A percentile compares a stretch with the other conserved stretches of the same genome.
Conservation (phyloP, 2,113 vertebrate species). For the Tor tambroides region DNA sequence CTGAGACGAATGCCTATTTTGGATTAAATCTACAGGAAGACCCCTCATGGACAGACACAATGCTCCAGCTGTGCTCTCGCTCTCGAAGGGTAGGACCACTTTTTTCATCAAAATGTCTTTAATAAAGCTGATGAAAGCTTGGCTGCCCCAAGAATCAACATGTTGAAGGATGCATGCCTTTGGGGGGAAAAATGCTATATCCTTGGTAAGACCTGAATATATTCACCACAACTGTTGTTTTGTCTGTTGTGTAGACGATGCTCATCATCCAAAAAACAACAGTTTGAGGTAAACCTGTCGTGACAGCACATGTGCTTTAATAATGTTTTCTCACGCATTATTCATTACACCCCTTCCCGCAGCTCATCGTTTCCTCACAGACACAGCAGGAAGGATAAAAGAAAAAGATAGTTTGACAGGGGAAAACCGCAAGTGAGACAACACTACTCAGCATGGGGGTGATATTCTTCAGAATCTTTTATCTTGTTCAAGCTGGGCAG, state of each 20-base stretch:
- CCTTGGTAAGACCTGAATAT: slow-evolving; percentile 4
- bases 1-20: slow-evolving; percentile 34
- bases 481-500: not conserved
- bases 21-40: slow-evolving; percentile 53
- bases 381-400: slow-evolving; percentile 10
- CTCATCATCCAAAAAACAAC: slow-evolving; percentile 6
- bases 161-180: slow-evolving; percentile 49
- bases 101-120: slow-evolving; percentile 49
- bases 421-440: slow-evolving; percentile 15
- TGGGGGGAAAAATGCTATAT: not conserved
- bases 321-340: slow-evolving; percentile 31
- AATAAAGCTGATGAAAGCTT: slow-evolving; percentile 48
- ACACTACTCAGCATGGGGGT: not conserved
- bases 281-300: slow-evolving; percentile 38
- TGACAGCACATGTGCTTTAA: slow-evolving; percentile 29
- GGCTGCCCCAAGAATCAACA: slow-evolving; percentile 45
- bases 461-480: slow-evolving; percentile 10
- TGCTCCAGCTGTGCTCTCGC: slow-evolving; percentile 49
- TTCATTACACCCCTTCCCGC: slow-evolving; percentile 15
- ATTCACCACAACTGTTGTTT: slow-evolving; percentile 31
- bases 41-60: slow-evolving; percentile 56
- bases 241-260: slow-evolving; percentile 12
- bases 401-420: slow-evolving; percentile 23
- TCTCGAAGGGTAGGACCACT: slow-evolving; percentile 34
- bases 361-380: slow-evolving; percentile 22